Base-by-base conservation (phyloP, 2,113 vertebrate genomes). In the Corynorhinus townsendii region DNA sequence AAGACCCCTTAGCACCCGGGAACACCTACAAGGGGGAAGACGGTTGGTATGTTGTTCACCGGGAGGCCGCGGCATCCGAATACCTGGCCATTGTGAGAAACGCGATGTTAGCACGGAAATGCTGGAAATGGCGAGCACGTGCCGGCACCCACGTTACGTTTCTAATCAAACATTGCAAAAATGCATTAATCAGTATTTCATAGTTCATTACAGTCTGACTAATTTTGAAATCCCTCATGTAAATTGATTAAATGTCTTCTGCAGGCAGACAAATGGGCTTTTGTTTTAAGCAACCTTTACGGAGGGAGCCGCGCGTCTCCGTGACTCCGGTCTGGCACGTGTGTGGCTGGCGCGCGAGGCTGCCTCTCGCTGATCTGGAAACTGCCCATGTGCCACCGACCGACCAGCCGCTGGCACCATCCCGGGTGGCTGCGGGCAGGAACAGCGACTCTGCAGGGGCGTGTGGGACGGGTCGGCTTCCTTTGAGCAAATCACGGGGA, bases 171-270 rank as follows among this genome's bases (percentile, higher is more conserved):
- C 98, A 98, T 97, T 97, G 97, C 96, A 97, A 98, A 98, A 98
- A 98, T 97, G 98, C 98, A 99, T 99, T 98, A 99, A 99, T 99
- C 98, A 98, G 98, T 98, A 98, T 99, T 99, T 99, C 98, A 99
- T 99, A 99, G 98, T 98, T 99, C 98, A 99, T 99, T 99, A 99
- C 98, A 98, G 98, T 97, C 98, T 98, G 98, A 98, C 98, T 99
- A 98, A 99, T 99, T 99, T 98, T 98, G 97, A 98, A 98, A 99
- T 99, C 98, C 98, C 98, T 99, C 98, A 98, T 98, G 98, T 98
- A 98, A 99, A 98, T 98, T 98, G 98, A 99, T 99, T 98, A 98
- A 98, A 98, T 98, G 98, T 98, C 98, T 97, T 98, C 97, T 86
- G 94, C 96, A 96, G 97, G 98, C 98, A 98, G 98, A 98, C 98